phyloP scores from a whole-genome alignment of 2,888 invertebrate species.

The Lacanobia oleracea region DNA sequence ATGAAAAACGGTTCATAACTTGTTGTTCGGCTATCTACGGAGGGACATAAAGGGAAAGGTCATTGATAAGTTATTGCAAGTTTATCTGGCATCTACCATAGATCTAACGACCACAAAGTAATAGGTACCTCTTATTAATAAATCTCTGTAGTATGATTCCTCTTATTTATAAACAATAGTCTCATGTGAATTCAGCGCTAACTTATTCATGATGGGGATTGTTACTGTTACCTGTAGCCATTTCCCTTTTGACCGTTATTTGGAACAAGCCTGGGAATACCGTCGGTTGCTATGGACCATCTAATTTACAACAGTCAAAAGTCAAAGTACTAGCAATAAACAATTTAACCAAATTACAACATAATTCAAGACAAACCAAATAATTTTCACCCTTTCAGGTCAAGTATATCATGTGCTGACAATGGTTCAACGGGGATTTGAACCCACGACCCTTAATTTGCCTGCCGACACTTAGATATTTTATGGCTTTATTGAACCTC shows the following conservation, averaged over 20 bases:
- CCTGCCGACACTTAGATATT: neutral
- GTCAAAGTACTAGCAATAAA: neutral
- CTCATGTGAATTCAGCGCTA: neutral
- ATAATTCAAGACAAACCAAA: slow-evolving; percentile 8
- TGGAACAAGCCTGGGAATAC: neutral
- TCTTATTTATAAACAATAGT: neutral
- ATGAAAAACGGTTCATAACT: no score
- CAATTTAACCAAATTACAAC: neutral
- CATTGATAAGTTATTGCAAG: no score
- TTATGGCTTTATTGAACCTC: slow-evolving; percentile 25
- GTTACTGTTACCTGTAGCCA: neutral
- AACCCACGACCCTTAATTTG: slow-evolving; percentile 44
- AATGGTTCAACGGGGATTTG: slow-evolving; percentile 20
- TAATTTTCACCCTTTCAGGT: neutral
- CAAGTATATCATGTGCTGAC: neutral
- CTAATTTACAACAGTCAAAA: neutral
- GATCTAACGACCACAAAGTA: neutral
- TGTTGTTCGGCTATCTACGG: no score
- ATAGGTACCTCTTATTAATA: neutral
- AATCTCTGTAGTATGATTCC: neutral
- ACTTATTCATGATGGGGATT: neutral
- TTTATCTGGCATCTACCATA: no score
- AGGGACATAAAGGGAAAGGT: no score
- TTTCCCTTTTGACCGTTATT: neutral
- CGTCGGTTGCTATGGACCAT: no score